Base-by-base conservation (phyloP, 1,140 invertebrate genomes). In the Leptinotarsa lineolata region DNA sequence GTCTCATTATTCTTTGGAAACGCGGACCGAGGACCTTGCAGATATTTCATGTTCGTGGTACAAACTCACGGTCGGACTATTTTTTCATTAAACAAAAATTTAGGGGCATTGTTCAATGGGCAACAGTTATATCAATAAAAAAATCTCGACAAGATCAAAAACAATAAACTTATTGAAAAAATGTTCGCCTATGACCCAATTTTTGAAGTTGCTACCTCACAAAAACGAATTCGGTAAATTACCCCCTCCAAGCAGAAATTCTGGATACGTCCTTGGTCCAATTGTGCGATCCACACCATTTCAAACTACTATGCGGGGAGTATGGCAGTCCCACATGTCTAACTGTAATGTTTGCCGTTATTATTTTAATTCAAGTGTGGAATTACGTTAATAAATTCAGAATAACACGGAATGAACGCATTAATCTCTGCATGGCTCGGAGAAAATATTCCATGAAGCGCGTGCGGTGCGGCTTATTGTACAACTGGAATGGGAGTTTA, bases 381-480 rank as follows among this genome's bases (percentile, higher is more conserved):
- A 15, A 16, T 54, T 18, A 54, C 48, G 48, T 54, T 54, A 54
- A 54, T 54, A 54, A 54, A 16, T 54, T 18, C 16, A 54, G 48
- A 54, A 54, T n/a, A 54, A 54, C 48, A 54, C 48, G 48, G 48
- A 54, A 54, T 54, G 48, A 54, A 54, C n/a, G 15, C 48, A 54
- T 54, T 54, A 54, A 54, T 54, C 48, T 54, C 48, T 54, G 48
- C 48, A 4, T 18, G 48, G 4, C 48, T 13, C 48, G 48, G 48
- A 18, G 48, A 54, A 18, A 54, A 15, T 54, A 16, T 54, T 54
- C 48, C 16, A 54, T 54, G 48, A 18, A 54, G 48, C n/a, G 48
- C 15, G 48, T 54, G 48, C 48, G 48, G 48, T 54, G 48, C 8
- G 30, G 30, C 30, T 16, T 54, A 54, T 54, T 16, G 15, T 18